These are phyloP conservation scores for Synergus gifuensis DNA, from an alignment of 2,888 invertebrate genomes.

Conservation along the genomic window DNA sequence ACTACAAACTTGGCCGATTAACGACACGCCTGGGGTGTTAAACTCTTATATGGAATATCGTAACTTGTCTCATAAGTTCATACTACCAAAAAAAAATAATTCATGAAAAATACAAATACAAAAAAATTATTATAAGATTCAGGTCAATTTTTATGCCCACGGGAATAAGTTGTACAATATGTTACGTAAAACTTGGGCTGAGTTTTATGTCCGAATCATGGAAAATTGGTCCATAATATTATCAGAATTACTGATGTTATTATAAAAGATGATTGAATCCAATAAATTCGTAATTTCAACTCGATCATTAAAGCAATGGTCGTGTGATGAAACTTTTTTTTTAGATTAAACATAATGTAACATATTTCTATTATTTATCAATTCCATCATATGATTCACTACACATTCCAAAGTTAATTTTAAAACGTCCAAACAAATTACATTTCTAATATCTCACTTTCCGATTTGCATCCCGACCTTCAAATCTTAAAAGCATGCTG, in stretches of 20 bases:
- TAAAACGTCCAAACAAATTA: not conserved
- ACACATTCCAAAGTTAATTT: not conserved
- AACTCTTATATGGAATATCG: conserved; percentile 18
- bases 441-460: not conserved
- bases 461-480: not conserved
- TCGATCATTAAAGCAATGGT: not conserved
- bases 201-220: not conserved
- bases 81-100: not conserved
- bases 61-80: conserved; percentile 26
- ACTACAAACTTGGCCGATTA: conserved; percentile 21
- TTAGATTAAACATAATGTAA: no score
- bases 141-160: not conserved
- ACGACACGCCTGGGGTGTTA: conserved; percentile 37
- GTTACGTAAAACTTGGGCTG: not conserved
- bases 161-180: not conserved
- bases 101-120: conserved; percentile 1
- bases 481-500: not conserved
- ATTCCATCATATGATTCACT: no score
- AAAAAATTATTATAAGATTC: not conserved
- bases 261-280: not conserved
- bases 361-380: no score
- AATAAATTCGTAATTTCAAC: not conserved
- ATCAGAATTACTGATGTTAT: not conserved
- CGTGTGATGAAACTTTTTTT: not conserved
- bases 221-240: not conserved